Evolutionary conservation across 1,140 invertebrate genomes (phyloP).

Genomic region (Euura saliciscinereae): DNA sequence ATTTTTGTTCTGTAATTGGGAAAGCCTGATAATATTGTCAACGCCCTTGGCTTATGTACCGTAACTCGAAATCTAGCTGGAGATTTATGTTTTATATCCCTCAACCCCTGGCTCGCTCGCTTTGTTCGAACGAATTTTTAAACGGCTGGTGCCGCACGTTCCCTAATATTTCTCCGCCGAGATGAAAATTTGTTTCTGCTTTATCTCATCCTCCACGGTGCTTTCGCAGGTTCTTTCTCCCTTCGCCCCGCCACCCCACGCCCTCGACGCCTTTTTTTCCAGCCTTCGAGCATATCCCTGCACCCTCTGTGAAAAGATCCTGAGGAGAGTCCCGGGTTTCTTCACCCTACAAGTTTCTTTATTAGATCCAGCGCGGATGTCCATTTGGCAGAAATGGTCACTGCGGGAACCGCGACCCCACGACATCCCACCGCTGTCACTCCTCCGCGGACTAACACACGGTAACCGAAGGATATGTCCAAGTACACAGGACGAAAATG

Average conservation of each 20-base stretch:
- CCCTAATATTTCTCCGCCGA: background rate
- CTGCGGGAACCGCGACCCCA: background rate
- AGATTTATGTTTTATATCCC: constrained; percentile 2
- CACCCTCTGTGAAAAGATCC: background rate
- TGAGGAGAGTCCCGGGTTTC: background rate
- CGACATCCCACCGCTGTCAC: background rate
- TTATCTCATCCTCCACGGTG: background rate
- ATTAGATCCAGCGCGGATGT: constrained; percentile 41
- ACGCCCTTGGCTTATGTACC: background rate
- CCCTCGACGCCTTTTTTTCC: background rate
- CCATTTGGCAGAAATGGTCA: constrained; percentile 39
- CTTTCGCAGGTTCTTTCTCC: too few species aligned
- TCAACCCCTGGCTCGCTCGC: background rate
- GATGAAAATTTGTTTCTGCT: constrained; percentile 19
- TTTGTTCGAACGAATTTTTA: constrained; percentile 1
- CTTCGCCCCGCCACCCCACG: too few species aligned
- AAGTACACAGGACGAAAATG: background rate
- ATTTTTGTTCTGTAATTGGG: background rate
- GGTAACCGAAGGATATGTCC: background rate
- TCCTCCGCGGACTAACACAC: background rate
- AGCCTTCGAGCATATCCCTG: background rate
- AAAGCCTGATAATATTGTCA: background rate
- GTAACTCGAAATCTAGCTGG: background rate
- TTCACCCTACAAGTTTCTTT: constrained; percentile 39
- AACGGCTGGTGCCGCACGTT: background rate